Base-by-base conservation (phyloP, 2,888 invertebrate genomes). In the Hemicrepidius hirtus region DNA sequence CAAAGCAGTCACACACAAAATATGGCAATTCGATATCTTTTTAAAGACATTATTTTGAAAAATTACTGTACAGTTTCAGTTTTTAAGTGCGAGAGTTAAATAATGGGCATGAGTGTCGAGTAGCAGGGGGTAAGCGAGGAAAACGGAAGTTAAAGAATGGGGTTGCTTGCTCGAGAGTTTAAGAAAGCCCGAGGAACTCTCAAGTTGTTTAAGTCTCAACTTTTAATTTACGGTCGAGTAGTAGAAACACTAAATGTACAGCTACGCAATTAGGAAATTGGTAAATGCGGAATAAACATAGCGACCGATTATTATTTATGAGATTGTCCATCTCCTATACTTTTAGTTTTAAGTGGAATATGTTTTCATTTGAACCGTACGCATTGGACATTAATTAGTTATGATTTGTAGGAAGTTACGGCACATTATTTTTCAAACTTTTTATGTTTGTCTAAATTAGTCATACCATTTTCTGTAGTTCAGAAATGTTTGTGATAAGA, bases 181-280 rank as follows among this genome's bases (percentile, higher is more conserved):
- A 73, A 68, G 68, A 68, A 67, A 72, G 68, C 46, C 18, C 46
- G 66, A 32, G 60, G 46, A 62, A 64, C 60, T 63, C 63, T 75
- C 68, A 77, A 80, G 75, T 80, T 80, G 75, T 78, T 78, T 75
- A 79, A 80, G 79, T 79, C 79, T 75, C 81, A 80, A 80, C 78
- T 81, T 81, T 80, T 79, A 81, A 81, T 81, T 81, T 80, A 81
- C 80, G 81, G 80, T 80, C 80, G 80, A 80, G 75, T 80, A 76
- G 77, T 75, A 75, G 79, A 78, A 79, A 79, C 78, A 79, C 76
- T 77, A 76, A 80, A 78, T 77, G 75, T 77, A 79, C 79, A 76
- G 77, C 71, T 63, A 76, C 74, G 79, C 80, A 81, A 81, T 81
- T 80, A 80, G 79, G 80, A 79, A 80, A 80, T 80, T 79, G 79